Evolutionary conservation across 2,888 invertebrate genomes (phyloP), one percentile per base, ranked within the genome.

Genomic region (Limnephilus marmoratus): DNA sequence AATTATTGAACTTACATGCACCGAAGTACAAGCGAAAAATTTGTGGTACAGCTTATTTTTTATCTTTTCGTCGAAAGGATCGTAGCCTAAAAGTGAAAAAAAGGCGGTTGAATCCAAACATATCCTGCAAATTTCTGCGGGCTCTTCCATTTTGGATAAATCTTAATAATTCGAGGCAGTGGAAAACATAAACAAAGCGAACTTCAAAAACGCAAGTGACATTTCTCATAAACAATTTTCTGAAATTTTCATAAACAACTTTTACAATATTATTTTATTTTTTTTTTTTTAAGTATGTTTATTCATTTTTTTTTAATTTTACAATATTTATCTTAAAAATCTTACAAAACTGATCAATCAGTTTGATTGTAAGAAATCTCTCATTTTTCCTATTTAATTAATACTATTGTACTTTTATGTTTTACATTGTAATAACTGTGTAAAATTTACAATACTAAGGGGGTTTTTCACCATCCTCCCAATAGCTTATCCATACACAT

Each of bases 71-170:
- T 85, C 85, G n/a, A 34, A 31, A 13, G 87, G 29, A 68, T 87
- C 87, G 5, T 87, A 87, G 37, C 53, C 85, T 24, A 90, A 41
- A 29, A 90, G 68, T 15, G 83, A 82, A 68, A 90, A 68, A 7
- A 53, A n/a, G 11, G 86, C 91, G 45, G 81, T 80, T 18, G 86
- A 24, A 87, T 41, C 41, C 41, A 91, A 87, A 81, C 91, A 91
- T 41, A 91, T 87, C 9, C 91, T 68, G 45, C 91, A 91, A 41
- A 91, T 81, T 29, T 87, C 85, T 18, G 41, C 81, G 12, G 80
- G 45, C 11, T 85, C 18, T 31, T 91, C 86, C 91, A 91, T 91
- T 81, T 80, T 86, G 11, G 53, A 31, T 18, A 45, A n/a, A 45
- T 45, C 13, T 45, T 9, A 85, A 24, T 29, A 45, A n/a, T 49